Evolutionary conservation across 2,888 invertebrate genomes (phyloP).

Genomic region (Macrophya annulata): DNA sequence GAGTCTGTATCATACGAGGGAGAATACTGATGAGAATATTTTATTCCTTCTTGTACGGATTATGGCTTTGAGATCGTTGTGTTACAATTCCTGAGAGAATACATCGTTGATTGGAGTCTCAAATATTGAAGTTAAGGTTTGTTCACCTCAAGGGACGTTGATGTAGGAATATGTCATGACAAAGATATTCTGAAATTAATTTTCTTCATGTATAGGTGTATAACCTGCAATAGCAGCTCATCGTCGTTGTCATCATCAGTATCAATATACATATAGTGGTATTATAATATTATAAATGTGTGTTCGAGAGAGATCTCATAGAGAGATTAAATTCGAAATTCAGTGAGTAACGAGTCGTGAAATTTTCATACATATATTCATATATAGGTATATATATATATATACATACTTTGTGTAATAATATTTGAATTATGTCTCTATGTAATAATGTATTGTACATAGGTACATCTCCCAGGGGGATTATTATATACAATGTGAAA

Average conservation of each 20-base stretch:
- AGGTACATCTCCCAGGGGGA: background rate
- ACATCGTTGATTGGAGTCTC: conserved; percentile 2
- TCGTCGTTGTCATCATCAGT: background rate
- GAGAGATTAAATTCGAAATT: background rate
- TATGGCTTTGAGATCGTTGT: background rate
- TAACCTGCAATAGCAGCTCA: background rate
- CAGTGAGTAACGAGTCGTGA: background rate
- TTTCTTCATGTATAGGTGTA: background rate
- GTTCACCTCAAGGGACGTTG: background rate
- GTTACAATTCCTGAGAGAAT: background rate
- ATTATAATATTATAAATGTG: too few relatives aligned
- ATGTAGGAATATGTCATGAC: background rate
- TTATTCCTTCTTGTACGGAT: background rate
- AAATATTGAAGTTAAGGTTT: conserved; percentile 2
- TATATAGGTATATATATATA: too few relatives aligned
- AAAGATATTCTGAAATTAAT: background rate
- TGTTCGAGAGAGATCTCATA: too few relatives aligned
- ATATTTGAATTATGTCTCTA: too few relatives aligned
- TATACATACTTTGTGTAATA: too few relatives aligned
- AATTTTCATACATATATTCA: too few relatives aligned
- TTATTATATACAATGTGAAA: background rate
- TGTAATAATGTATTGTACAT: too few relatives aligned
- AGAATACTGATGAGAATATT: background rate
- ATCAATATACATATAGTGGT: too few relatives aligned
- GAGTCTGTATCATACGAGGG: background rate